Evolutionary conservation across 2,888 invertebrate genomes (phyloP).

Genomic region (Dynastes grantii): DNA sequence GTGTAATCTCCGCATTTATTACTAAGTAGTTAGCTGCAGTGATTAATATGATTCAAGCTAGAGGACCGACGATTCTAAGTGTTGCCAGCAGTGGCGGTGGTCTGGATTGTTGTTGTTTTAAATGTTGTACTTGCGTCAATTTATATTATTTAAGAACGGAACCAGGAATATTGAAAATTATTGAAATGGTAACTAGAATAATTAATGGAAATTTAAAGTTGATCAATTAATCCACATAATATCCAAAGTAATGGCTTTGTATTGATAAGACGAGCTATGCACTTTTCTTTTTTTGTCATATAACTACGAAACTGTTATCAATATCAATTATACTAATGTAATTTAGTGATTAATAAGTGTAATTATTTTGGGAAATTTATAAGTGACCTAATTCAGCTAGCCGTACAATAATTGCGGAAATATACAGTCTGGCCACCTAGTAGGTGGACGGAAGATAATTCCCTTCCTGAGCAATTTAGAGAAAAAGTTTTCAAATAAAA

Average conservation of each 20-base stretch:
- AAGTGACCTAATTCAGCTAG: too few relatives aligned
- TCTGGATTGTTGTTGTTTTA: slow-evolving; percentile 80
- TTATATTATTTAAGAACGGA: slow-evolving; percentile 82
- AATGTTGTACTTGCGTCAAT: slow-evolving; percentile 86
- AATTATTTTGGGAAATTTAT: too few relatives aligned
- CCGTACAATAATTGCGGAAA: too few relatives aligned
- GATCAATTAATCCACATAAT: background rate
- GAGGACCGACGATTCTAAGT: slow-evolving; percentile 72
- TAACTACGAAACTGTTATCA: background rate
- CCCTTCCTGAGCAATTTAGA: too few relatives aligned
- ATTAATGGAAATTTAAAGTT: background rate
- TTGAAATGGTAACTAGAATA: slow-evolving; percentile 80
- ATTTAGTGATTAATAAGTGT: too few relatives aligned
- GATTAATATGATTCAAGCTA: slow-evolving; percentile 65
- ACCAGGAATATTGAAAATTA: slow-evolving; percentile 82
- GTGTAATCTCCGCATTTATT: background rate
- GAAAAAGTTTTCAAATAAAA: too few relatives aligned
- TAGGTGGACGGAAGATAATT: too few relatives aligned
- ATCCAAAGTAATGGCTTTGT: background rate
- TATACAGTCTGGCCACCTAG: too few relatives aligned
- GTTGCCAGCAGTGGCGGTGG: slow-evolving; percentile 71
- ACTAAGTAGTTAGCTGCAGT: background rate
- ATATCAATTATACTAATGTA: background rate
- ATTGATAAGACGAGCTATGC: background rate
- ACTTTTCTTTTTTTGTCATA: background rate